Base-by-base conservation (phyloP, 2,113 vertebrate genomes). In the Centropus unirufus region DNA sequence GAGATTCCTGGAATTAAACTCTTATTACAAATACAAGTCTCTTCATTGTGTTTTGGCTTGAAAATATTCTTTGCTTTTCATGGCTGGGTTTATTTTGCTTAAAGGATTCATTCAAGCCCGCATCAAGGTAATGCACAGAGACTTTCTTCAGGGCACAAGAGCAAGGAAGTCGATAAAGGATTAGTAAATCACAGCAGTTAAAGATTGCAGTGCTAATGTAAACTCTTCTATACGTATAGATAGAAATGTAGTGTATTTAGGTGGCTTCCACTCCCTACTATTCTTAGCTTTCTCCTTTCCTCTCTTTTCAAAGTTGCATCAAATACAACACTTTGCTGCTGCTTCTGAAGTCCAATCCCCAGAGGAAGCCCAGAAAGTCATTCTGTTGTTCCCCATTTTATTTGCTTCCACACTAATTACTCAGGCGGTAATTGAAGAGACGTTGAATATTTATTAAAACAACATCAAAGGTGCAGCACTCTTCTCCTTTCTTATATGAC, bases 391-490 rank as follows among this genome's bases (percentile, higher is more conserved):
- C 68, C 23, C 47, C n/a, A 29, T 90, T 95, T 95, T 74, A 75
- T 90, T 86, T 94, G 64, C 67, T 84, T 88, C 40, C 81, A 75
- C n/a, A 44, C 24, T 92, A 91, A 95, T 96, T 96, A 95, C 40
- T 92, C 44, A 94, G 66, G 32, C 49, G 74, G 59, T 94, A 94
- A 92, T 89, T 92, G 73, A 93, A 95, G 55, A 26, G 47, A 72
- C 52, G 87, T 70, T 55, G 90, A 94, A 72, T 92, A 95, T 91
- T 95, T 95, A 91, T 95, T 87, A 87, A 92, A 96, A 86, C 72
- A 75, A 91, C 83, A 92, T 93, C 80, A 96, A 92, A 93, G 76
- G 55, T 94, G 58, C 32, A 91, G 55, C 1, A 1, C 22, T 75
- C 24, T 47, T 87, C 95, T 81, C 81, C 58, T 54, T 79, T 89